Conservation (phyloP, 2,888 invertebrate species). For the Drosophila eohydei region DNA sequence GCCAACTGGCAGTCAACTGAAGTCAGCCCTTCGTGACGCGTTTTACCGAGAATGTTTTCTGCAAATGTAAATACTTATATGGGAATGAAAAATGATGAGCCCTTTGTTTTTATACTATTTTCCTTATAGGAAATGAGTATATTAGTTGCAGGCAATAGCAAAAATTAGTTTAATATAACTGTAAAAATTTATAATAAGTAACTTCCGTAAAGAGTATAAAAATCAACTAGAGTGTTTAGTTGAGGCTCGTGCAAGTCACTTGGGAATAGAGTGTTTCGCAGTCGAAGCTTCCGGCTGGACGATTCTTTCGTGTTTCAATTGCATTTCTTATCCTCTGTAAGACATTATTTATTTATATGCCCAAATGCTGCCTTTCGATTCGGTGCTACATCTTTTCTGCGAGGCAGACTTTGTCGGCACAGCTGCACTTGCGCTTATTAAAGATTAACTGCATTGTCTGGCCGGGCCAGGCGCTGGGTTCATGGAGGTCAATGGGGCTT, state of each 20-base stretch:
- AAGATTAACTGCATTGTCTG: constrained; percentile 74
- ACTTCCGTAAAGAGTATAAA: neutral
- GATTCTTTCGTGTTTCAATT: constrained; percentile 45
- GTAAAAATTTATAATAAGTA: neutral
- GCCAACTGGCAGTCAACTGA: neutral
- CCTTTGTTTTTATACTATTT: neutral
- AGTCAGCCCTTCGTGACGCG: neutral
- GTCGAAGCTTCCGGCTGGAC: neutral
- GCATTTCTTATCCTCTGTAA: constrained; percentile 45
- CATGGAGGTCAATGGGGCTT: constrained; percentile 20
- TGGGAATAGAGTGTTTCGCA: constrained; percentile 1
- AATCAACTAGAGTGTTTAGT: too few species aligned
- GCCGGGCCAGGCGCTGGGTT: constrained; percentile 24
- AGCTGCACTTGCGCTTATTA: constrained; percentile 68
- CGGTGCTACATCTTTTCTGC: constrained; percentile 35
- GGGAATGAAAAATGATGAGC: neutral
- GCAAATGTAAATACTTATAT: constrained; percentile 9
- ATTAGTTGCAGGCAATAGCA: fast-evolving
- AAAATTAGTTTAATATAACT: neutral
- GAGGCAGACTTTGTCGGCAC: constrained; percentile 19
- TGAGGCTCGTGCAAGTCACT: neutral
- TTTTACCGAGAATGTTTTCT: neutral
- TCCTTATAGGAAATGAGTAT: neutral
- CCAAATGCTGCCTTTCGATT: constrained; percentile 70
- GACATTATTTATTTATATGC: constrained; percentile 63